Conservation (phyloP, 1,140 invertebrate genomes). For the Aphidius gifuensis region DNA sequence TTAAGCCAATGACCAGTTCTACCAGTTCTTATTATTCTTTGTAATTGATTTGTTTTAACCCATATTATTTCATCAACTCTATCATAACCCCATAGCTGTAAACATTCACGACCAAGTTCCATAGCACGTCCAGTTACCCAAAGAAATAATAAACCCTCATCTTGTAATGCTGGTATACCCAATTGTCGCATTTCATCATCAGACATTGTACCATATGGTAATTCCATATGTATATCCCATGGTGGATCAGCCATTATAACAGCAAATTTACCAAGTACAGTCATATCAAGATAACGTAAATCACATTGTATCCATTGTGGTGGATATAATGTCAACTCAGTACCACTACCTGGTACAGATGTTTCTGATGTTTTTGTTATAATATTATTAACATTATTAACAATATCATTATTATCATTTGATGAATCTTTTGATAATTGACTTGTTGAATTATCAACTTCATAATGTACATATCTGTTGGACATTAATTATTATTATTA, state of each 20-base stretch:
- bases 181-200: conserved; percentile 98
- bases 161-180: conserved; percentile 72
- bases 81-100: conserved; percentile 93
- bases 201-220: conserved; percentile 98
- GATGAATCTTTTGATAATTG: conserved; percentile 45
- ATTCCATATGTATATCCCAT: conserved; percentile 98
- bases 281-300: conserved; percentile 92
- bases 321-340: conserved; percentile 68
- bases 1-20: conserved; percentile 97
- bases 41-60: conserved; percentile 98
- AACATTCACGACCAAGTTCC: conserved; percentile 91
- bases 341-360: conserved; percentile 28
- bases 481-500: conserved; percentile 4
- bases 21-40: conserved; percentile 94
- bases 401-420: conserved; percentile 32
- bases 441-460: conserved; percentile 71
- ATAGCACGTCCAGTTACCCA: conserved; percentile 98
- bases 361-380: conserved; percentile 18
- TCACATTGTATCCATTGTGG: conserved; percentile 98
- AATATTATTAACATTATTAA: conserved; percentile 21
- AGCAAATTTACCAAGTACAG: conserved; percentile 87
- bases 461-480: conserved; percentile 86
- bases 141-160: conserved; percentile 93
- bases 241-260: conserved; percentile 96
- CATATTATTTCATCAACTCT: conserved; percentile 96